Base-by-base conservation (phyloP, 2,113 vertebrate genomes). In the Gorsachius goisagi region DNA sequence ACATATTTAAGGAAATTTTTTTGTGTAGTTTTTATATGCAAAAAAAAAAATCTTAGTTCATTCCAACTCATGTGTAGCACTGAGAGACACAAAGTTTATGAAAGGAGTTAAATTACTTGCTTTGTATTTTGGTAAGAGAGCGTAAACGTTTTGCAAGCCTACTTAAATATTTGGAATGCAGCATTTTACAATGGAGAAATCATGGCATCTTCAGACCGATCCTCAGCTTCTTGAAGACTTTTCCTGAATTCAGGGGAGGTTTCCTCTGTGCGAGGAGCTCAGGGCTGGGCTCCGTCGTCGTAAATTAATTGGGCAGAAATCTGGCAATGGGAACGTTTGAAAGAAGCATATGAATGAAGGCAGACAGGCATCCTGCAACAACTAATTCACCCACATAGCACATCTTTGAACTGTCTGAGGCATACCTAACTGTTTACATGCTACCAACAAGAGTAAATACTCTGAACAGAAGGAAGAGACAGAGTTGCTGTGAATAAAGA, bases 271-370 rank as follows among this genome's bases (percentile, higher is more conserved):
- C 5, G 3, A 39, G 39, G 59, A 80, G 59, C 74, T 47, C 26
- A 22, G 76, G 78, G n/a, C 58, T 32, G 82, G 88, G 64, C 60
- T 79, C 56, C 0, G 4, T 74, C 94, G 72, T 90, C 28, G 0
- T 85, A 82, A 74, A 89, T 94, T 98, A 98, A 98, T 97, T 97
- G 97, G 97, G 95, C 95, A 97, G 96, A 95, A 92, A 50, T 79
- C 94, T 90, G 66, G 87, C 96, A 89, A 79, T 53, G 86, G 79
- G 73, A 93, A 49, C 39, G 4, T 87, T 94, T 87, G 93, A 96
- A 91, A 90, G 91, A 76, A 53, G 37, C 45, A 6, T 55, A 17
- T 55, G 64, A 37, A 28, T 45, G 93, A 95, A 97, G 94, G 97
- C 75, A 92, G 95, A 96, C 96, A 94, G 96, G 88, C 91, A 94